Base-by-base conservation (phyloP, 1,140 invertebrate genomes). In the Leptinotarsa lineolata region DNA sequence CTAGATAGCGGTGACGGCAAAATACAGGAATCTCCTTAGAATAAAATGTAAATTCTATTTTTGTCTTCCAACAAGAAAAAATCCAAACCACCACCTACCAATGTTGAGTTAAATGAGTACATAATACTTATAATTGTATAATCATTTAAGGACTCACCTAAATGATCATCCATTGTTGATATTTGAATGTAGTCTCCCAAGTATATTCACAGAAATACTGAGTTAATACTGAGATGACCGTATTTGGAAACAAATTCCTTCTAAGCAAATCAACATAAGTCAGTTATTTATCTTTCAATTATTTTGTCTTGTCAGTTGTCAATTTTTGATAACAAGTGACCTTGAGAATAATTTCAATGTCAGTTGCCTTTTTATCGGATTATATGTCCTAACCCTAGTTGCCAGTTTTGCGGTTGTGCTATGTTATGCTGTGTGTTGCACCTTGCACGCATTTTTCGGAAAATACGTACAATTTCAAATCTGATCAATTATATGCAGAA, bases 111-210 rank as follows among this genome's bases (percentile, higher is more conserved):
- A 8, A 30, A 30, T 39, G 8, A 39, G 30, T 39, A 11, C 30
- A 39, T 39, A 39, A 39, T 39, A 39, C 30, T 39, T 39, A 39
- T 11, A 39, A 39, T 39, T 39, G 30, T 39, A 39, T 39, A 39
- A 11, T 39, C 30, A 39, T 39, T 39, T 2, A 11, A 39, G 30
- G 6, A 54, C 67, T n/a, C 48, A 68, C 67, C 67, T 54, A 68
- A 68, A 21, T 68, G 67, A 54, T 68, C 67, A 68, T 68, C 67
- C 67, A 68, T 68, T 21, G 21, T 64, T 64, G 15, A 54, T 54
- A 54, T 6, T 54, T 15, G n/a, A n/a, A 16, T 54, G 4, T 15
- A 54, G 15, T 54, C n/a, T 54, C 48, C 16, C n/a, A 54, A 54
- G 48, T 18, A 54, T 13, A 54, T 54, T 15, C 48, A n/a, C 48